Evolutionary conservation across 2,113 vertebrate genomes (phyloP).

Genomic region (Jacana jacana): DNA sequence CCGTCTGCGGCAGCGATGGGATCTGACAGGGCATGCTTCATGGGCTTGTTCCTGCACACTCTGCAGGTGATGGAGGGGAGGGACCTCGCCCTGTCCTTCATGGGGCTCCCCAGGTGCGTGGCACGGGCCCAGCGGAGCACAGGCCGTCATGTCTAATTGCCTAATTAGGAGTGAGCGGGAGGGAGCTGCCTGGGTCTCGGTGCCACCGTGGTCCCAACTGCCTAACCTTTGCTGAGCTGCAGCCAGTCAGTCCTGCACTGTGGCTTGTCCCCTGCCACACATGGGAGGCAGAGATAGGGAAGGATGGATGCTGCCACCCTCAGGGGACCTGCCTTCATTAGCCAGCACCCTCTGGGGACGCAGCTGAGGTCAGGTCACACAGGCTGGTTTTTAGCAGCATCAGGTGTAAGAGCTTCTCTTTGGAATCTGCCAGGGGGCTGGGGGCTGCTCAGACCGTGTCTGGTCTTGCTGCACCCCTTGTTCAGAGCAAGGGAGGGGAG

Average conservation of each 20-base stretch:
- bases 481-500: background rate
- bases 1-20: background rate
- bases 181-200: background rate
- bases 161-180: background rate
- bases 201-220: background rate
- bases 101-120: background rate
- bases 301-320: background rate
- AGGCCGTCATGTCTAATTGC: background rate
- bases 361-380: background rate
- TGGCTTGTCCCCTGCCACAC: background rate
- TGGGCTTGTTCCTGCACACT: background rate
- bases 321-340: background rate
- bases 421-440: background rate
- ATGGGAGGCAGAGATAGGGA: background rate
- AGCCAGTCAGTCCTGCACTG: fast-evolving
- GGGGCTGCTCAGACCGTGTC: background rate
- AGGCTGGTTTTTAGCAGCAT: background rate
- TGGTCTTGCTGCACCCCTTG: background rate
- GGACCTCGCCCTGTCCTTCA: background rate
- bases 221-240: background rate
- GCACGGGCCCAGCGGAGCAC: background rate
- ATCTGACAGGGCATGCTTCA: background rate
- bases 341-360: background rate
- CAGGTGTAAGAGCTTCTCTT: fast-evolving
- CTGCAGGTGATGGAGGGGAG: background rate